phyloP scores from a whole-genome alignment of 2,888 invertebrate species.

The Xestia xanthographa region DNA sequence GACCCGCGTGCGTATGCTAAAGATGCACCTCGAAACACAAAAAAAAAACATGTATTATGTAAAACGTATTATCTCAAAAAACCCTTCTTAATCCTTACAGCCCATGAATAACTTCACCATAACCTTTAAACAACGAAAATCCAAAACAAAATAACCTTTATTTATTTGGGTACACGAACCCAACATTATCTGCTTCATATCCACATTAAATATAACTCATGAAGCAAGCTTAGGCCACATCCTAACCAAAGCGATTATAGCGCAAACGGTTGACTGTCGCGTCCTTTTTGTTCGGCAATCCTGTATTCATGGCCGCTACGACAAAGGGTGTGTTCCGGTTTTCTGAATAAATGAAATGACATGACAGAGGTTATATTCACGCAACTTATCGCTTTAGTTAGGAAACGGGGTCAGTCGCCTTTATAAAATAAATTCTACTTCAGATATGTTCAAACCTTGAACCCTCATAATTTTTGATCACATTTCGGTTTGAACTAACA shows the following conservation, averaged over 20 bases:
- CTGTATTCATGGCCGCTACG: background rate
- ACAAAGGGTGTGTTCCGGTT: background rate
- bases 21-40: background rate
- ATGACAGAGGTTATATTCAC: background rate
- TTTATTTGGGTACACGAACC: constrained; percentile 40
- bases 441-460: background rate
- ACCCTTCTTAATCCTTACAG: constrained; percentile 5
- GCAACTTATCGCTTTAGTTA: background rate
- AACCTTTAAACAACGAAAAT: constrained; percentile 3
- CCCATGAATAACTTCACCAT: constrained; percentile 4
- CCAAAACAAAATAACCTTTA: constrained; percentile 16
- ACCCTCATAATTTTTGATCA: constrained; percentile 25
- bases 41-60: background rate
- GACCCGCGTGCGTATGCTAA: background rate
- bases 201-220: constrained; percentile 30
- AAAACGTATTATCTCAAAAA: background rate
- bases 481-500: background rate
- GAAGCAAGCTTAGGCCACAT: constrained; percentile 13
- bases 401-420: constrained; percentile 1
- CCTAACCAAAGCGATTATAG: background rate
- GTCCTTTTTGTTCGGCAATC: background rate
- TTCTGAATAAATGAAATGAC: background rate
- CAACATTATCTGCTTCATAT: constrained; percentile 13
- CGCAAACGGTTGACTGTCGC: too few species aligned
- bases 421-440: constrained; percentile 36